Base-by-base conservation (phyloP, 2,888 invertebrate species). In the Pristionchus japonicus region DNA sequence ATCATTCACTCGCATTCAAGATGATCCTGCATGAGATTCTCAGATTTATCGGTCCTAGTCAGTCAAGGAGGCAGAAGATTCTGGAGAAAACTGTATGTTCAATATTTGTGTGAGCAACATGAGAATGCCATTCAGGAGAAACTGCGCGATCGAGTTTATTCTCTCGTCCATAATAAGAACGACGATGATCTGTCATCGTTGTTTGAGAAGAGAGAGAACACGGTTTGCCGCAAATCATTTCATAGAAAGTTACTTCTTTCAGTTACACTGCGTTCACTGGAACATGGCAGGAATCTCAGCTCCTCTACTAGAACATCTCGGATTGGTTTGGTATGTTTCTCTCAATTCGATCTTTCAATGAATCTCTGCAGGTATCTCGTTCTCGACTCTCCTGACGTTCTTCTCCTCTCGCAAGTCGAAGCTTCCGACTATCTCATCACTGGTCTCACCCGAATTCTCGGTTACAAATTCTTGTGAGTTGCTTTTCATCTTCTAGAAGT, bases 211-310 rank as follows among this genome's bases (percentile, higher is more conserved):
- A 34, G 84, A 23, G 84, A 84, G 31, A 20, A 84, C 27, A 84
- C 84, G 13, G 84, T 84, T 15, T 6, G 84, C n/a, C 11, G 47
- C 23, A 9, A 31, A 37, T 20, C 82, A 82, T 17, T 82, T 13
- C 52, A 52, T 52, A 3, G 20, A 17, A 1, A 34, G 20, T 7
- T 40, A 23, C 34, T 74, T 27, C 77, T 82, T 3, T 82, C 84
- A 86, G 86, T 40, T 86, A 31, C 86, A 67, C n/a, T 86, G 86
- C 20, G 86, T 86, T 20, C 86, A 86, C 27, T 86, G 86, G 86
- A 67, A 86, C 27, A 86, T 86, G 86, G 43, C 67, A 0, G 86
- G 86, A 4, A 67, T 86, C 1, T 67, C 64, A 3, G 52, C 52
- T 27, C 67, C 64, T 40, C 27, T 86, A 17, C 31, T 86, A 20